A percentile compares a stretch with the other conserved stretches of the same genome.
Conservation (phyloP, 1,140 invertebrate species). For the Lepidotrigona ventralis region DNA sequence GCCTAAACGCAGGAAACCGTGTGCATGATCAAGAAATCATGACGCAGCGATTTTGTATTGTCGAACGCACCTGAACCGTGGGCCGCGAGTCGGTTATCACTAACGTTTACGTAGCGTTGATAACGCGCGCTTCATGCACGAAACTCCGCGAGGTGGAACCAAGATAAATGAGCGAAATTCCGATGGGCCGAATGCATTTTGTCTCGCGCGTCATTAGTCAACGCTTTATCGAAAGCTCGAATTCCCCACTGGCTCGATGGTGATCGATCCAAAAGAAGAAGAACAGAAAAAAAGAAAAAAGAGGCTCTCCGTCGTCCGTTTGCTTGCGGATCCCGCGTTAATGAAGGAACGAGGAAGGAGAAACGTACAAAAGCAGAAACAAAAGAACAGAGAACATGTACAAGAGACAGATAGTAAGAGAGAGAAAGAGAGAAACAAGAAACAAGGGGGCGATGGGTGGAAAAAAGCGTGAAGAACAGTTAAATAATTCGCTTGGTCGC, state of each 20-base stretch:
- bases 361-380: neutral
- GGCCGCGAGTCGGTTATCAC: constrained; percentile 23
- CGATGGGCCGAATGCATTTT: constrained; percentile 22
- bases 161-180: constrained; percentile 42
- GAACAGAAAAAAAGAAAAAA: neutral
- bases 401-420: too few relatives aligned
- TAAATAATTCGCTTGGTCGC: constrained; percentile 9
- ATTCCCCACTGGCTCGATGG: neutral
- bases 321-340: neutral
- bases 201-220: constrained; percentile 37
- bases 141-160: constrained; percentile 43
- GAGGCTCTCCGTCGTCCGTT: neutral
- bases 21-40: constrained; percentile 10
- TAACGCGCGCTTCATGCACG: constrained; percentile 34
- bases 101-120: constrained; percentile 33
- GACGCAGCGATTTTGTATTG: constrained; percentile 13
- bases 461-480: neutral
- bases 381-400: neutral
- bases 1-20: neutral
- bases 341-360: neutral
- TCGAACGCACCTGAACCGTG: constrained; percentile 7
- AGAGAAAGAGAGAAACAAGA: neutral
- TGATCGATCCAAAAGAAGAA: neutral
- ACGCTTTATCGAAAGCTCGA: constrained; percentile 30
- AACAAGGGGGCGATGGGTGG: neutral